A percentile compares a stretch with the other conserved stretches of the same genome.
phyloP scores from a whole-genome alignment of 1,140 invertebrate genomes.

The Polypedilum vanderplanki region DNA sequence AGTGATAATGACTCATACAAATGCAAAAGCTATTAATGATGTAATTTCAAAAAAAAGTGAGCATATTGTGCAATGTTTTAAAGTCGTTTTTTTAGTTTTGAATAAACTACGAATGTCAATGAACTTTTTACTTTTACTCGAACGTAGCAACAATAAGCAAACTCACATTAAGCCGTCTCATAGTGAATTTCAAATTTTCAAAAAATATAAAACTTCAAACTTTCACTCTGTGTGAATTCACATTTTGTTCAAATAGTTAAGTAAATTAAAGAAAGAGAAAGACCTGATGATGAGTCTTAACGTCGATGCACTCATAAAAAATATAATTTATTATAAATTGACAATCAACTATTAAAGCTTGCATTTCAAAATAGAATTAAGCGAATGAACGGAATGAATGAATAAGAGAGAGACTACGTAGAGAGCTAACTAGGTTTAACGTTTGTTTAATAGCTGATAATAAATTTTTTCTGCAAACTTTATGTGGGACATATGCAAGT shows the following conservation, averaged over 20 bases:
- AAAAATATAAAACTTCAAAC: constrained; percentile 1
- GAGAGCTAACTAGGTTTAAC: neutral
- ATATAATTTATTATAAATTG: neutral
- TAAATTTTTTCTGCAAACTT: neutral
- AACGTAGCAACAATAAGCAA: neutral
- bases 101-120: neutral
- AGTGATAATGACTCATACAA: constrained; percentile 7
- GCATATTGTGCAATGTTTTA: neutral
- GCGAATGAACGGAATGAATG: too few relatives aligned
- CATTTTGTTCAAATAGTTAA: too few relatives aligned
- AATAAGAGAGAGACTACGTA: neutral
- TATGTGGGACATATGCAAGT: constrained; percentile 9
- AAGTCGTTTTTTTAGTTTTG: neutral
- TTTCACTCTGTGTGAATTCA: neutral
- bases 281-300: neutral
- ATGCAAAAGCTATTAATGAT: neutral
- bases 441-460: neutral
- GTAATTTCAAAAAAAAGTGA: constrained; percentile 14
- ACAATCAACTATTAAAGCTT: neutral
- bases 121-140: constrained; percentile 1
- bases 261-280: neutral
- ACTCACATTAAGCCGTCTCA: neutral
- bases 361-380: neutral
- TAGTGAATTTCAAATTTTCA: neutral
- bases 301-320: constrained; percentile 16